Evolutionary conservation across 2,797 vertebrate genomes (phyloP).

Genomic region (Threskiornis aethiopicus): DNA sequence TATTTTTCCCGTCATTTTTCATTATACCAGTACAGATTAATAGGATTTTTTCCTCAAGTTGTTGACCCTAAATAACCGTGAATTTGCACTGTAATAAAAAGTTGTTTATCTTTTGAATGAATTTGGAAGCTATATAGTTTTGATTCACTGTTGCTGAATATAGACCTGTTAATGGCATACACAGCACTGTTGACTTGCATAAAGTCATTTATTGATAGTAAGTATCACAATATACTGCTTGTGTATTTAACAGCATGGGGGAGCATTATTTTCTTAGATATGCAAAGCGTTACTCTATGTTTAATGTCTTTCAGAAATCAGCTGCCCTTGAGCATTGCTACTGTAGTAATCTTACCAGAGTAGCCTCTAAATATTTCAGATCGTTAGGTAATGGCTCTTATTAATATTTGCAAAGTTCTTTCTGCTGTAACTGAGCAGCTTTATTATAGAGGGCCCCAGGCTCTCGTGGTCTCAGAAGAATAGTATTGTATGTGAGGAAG

Average conservation of each 20-base stretch:
- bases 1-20: neutral
- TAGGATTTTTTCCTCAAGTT: neutral
- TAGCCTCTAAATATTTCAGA: conserved; percentile 2
- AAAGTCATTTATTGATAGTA: neutral
- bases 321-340: neutral
- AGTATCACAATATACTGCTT: neutral
- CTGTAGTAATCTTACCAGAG: neutral
- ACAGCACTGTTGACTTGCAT: neutral
- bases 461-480: neutral
- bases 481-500: neutral
- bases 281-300: neutral
- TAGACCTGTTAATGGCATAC: neutral
- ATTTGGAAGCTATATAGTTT: neutral
- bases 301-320: neutral
- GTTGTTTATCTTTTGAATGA: neutral
- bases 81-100: neutral
- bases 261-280: neutral
- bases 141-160: neutral
- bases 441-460: neutral
- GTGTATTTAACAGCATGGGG: neutral
- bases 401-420: neutral
- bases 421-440: neutral
- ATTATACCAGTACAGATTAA: neutral
- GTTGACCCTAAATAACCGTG: neutral
- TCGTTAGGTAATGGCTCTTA: neutral